Conservation (phyloP, 2,888 invertebrate genomes). For the Criorhina ranunculi region DNA sequence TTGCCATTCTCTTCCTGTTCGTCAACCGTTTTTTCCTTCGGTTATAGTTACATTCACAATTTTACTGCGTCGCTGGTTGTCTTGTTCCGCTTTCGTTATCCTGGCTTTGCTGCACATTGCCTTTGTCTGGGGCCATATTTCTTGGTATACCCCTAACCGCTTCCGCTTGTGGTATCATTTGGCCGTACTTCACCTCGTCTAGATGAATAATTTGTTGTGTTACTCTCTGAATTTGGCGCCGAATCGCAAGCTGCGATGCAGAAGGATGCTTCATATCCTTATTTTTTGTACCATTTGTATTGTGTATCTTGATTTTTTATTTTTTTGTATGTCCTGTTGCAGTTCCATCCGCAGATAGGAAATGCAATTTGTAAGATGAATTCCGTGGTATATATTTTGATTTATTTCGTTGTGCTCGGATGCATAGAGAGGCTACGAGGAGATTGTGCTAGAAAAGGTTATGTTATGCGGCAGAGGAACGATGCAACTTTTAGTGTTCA, state of each 20-base stretch:
- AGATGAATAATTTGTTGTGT: constrained; percentile 67
- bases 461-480: background rate
- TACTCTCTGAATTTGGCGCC: constrained; percentile 60
- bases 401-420: constrained; percentile 64
- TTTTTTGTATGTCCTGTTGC: constrained; percentile 61
- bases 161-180: constrained; percentile 37
- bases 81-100: background rate
- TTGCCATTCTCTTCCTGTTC: background rate
- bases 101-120: background rate
- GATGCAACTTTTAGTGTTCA: constrained; percentile 55
- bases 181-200: constrained; percentile 34
- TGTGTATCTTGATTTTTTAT: constrained; percentile 31
- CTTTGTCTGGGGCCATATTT: constrained; percentile 7
- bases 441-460: constrained; percentile 26
- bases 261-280: constrained; percentile 32
- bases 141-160: constrained; percentile 33
- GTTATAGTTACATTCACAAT: too few species aligned
- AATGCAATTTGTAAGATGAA: constrained; percentile 77
- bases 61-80: background rate
- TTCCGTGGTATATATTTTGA: constrained; percentile 75
- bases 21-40: constrained; percentile 17
- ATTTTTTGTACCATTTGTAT: constrained; percentile 19
- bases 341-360: constrained; percentile 74
- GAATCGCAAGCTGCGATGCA: constrained; percentile 33
- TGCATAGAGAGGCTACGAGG: constrained; percentile 21